Conservation (phyloP, 2,797 vertebrate genomes). For the Pristis pectinata region DNA sequence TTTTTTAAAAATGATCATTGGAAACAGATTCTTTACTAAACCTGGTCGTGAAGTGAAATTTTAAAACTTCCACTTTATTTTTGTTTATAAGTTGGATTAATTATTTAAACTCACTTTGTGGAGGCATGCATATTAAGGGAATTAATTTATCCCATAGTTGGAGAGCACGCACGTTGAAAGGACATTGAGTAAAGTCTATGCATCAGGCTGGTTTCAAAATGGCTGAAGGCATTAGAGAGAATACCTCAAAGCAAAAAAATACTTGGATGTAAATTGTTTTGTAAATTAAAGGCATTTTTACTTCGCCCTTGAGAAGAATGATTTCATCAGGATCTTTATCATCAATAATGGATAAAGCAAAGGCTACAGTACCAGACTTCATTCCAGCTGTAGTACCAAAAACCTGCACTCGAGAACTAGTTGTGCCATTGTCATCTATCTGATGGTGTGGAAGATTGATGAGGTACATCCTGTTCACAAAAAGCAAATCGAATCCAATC, state of each 20-base stretch:
- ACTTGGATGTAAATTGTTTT: not conserved
- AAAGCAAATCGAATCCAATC: too few relatives aligned
- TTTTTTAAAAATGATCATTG: not conserved
- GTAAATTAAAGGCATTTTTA: not conserved
- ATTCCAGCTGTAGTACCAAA: too few relatives aligned
- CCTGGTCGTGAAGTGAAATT: not conserved
- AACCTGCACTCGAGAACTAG: too few relatives aligned
- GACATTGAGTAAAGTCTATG: not conserved
- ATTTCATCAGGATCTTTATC: not conserved
- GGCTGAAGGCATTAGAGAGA: not conserved
- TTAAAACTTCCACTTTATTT: not conserved
- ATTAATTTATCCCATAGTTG: not conserved
- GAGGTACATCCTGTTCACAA: too few relatives aligned
- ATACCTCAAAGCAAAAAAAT: not conserved
- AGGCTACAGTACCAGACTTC: too few relatives aligned
- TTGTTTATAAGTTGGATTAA: not conserved
- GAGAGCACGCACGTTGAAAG: not conserved
- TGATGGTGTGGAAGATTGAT: too few relatives aligned
- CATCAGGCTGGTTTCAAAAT: not conserved
- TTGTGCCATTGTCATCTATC: too few relatives aligned
- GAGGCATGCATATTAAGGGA: not conserved
- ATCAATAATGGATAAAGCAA: not conserved
- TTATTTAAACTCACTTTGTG: too few relatives aligned
- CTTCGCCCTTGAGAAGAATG: not conserved
- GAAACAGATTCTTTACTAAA: not conserved